Percentiles rank a stretch among this genome's conserved stretches.
These are phyloP conservation scores for Polyergus mexicanus DNA, from an alignment of 1,140 invertebrate species.

Conservation along the genomic window DNA sequence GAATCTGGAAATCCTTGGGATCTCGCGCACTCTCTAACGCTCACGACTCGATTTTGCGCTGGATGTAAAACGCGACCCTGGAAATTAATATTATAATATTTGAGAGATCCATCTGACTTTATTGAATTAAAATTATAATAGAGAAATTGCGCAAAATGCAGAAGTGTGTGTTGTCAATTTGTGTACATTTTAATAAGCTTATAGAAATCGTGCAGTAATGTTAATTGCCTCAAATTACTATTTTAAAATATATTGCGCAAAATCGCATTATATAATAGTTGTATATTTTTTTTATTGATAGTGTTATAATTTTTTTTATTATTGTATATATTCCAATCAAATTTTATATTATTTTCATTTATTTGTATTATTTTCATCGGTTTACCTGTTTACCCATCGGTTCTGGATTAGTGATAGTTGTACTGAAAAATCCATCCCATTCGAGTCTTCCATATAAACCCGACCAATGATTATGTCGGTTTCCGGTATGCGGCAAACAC, in stretches of 20 bases:
- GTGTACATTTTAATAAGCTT: too few relatives aligned
- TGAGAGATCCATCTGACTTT: not conserved
- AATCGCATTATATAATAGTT: too few relatives aligned
- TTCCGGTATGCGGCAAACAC: conserved; percentile 96
- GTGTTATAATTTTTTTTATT: too few relatives aligned
- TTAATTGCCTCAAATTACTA: too few relatives aligned
- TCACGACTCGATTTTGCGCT: conserved; percentile 93
- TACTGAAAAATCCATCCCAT: conserved; percentile 95
- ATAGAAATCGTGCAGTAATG: too few relatives aligned
- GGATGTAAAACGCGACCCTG: conserved; percentile 93
- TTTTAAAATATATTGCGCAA: too few relatives aligned
- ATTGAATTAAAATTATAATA: too few relatives aligned
- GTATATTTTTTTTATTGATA: too few relatives aligned
- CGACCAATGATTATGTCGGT: conserved; percentile 95
- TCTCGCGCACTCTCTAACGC: conserved; percentile 94
- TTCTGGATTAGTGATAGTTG: conserved; percentile 95
- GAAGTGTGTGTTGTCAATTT: too few relatives aligned
- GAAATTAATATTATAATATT: conserved; percentile 54
- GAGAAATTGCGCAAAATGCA: too few relatives aligned
- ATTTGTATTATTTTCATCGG: not conserved
- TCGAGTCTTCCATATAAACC: conserved; percentile 91
- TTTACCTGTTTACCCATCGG: conserved; percentile 95
- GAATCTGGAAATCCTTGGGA: conserved; percentile 95
- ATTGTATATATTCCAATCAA: too few relatives aligned
- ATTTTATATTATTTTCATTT: not conserved